Evolutionary conservation across 2,888 invertebrate genomes (phyloP).

Genomic region (Lithosia quadra): DNA sequence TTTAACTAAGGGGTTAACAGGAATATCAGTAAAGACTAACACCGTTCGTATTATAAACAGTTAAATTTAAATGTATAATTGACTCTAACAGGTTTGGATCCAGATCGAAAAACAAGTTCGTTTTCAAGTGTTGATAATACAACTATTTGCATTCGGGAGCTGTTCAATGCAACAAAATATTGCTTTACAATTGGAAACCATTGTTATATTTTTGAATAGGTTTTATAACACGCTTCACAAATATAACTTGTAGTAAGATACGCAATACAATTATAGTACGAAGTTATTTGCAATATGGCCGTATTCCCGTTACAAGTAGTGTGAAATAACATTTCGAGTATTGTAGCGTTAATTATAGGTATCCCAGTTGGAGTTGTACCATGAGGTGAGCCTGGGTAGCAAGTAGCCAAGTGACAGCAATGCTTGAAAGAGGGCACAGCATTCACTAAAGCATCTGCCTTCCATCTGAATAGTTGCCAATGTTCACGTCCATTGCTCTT

Average conservation of each 20-base stretch:
- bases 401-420: conserved; percentile 72
- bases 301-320: not conserved
- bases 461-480: conserved; percentile 21
- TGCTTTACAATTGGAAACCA: not conserved
- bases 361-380: conserved; percentile 51
- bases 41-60: not conserved
- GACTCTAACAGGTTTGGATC: not conserved
- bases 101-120: conserved; percentile 19
- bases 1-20: not conserved
- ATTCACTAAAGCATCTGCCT: conserved; percentile 47
- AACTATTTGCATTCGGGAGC: conserved; percentile 18
- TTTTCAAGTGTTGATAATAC: conserved; percentile 33
- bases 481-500: conserved; percentile 22
- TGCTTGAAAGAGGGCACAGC: conserved; percentile 72
- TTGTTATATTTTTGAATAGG: conserved; percentile 16
- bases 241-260: not conserved
- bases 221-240: not conserved
- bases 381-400: conserved; percentile 63
- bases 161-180: conserved; percentile 16
- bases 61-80: not conserved
- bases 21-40: not conserved
- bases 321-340: conserved; percentile 40
- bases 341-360: conserved; percentile 49
- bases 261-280: not conserved
- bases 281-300: not conserved